Evolutionary conservation across 2,888 invertebrate genomes (phyloP).

Genomic region (Diarsia brunnea): DNA sequence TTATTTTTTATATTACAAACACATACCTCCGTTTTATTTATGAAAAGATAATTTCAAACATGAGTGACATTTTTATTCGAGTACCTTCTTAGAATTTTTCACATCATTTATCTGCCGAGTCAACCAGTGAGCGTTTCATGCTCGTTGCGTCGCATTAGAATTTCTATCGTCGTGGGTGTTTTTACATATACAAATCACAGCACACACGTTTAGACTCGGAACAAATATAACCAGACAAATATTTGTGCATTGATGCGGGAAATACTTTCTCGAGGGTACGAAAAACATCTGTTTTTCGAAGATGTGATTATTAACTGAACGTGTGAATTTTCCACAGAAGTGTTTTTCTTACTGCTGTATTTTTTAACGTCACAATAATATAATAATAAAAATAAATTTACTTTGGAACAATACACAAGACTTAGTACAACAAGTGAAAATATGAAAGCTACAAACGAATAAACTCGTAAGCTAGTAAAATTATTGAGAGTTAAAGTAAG

Average conservation of each 20-base stretch:
- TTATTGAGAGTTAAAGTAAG: no score
- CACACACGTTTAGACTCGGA: slow-evolving; percentile 1
- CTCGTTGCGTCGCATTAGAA: slow-evolving; percentile 20
- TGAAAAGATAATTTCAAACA: background rate
- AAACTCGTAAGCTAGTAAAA: no score
- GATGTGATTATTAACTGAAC: background rate
- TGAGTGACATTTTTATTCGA: slow-evolving; percentile 9
- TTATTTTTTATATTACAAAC: no score
- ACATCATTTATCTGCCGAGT: slow-evolving; percentile 22
- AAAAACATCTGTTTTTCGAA: background rate
- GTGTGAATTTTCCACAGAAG: background rate
- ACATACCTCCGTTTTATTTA: no score
- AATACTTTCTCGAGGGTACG: slow-evolving; percentile 3
- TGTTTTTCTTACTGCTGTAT: background rate
- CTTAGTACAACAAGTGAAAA: no score
- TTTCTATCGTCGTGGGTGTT: background rate
- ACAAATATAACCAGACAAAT: slow-evolving; percentile 10
- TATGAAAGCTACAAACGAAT: no score
- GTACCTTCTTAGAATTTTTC: slow-evolving; percentile 7
- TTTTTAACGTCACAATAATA: background rate
- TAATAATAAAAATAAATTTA: background rate
- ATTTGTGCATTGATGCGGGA: background rate
- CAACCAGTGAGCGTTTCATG: slow-evolving; percentile 26
- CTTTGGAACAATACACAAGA: no score
- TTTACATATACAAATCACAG: slow-evolving; percentile 1